phyloP scores from a whole-genome alignment of 2,888 invertebrate species.

The Pyrocoelia pectoralis region DNA sequence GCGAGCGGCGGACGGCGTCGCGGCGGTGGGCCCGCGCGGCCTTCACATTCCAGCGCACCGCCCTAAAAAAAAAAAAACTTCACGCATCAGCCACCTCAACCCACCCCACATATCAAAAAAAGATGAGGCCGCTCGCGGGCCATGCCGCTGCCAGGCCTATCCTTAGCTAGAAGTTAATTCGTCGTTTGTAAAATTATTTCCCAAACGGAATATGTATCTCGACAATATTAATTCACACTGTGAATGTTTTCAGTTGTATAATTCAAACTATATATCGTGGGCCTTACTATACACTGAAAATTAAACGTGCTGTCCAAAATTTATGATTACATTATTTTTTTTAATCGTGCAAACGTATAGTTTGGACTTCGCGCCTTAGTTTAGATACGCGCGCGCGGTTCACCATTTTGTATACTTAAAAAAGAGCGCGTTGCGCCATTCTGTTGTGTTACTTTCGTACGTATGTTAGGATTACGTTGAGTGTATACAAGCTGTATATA shows the following conservation, averaged over 20 bases:
- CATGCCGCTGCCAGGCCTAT: slow-evolving; percentile 48
- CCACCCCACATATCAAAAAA: slow-evolving; percentile 53
- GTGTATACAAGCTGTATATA: slow-evolving; percentile 61
- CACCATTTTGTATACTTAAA: slow-evolving; percentile 53
- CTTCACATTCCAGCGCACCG: slow-evolving; percentile 50
- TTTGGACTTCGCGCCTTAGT: slow-evolving; percentile 39
- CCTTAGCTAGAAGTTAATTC: slow-evolving; percentile 44
- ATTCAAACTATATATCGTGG: slow-evolving; percentile 63
- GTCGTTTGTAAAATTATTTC: slow-evolving; percentile 56
- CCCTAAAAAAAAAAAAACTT: slow-evolving; percentile 18
- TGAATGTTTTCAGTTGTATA: slow-evolving; percentile 61
- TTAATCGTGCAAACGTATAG: slow-evolving; percentile 47
- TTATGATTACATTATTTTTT: slow-evolving; percentile 47
- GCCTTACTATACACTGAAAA: slow-evolving; percentile 64
- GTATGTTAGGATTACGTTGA: slow-evolving; percentile 57
- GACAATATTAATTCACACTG: slow-evolving; percentile 62
- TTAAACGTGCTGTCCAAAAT: slow-evolving; percentile 62
- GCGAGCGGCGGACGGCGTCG: slow-evolving; percentile 42
- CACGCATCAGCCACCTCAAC: slow-evolving; percentile 44
- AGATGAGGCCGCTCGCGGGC: slow-evolving; percentile 54
- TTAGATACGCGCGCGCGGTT: slow-evolving; percentile 47
- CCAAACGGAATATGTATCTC: slow-evolving; percentile 52
- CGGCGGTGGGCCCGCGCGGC: slow-evolving; percentile 47
- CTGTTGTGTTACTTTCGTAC: slow-evolving; percentile 56
- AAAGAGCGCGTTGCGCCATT: slow-evolving; percentile 50